Conservation (phyloP, 2,113 vertebrate species). For the Centropus unirufus region DNA sequence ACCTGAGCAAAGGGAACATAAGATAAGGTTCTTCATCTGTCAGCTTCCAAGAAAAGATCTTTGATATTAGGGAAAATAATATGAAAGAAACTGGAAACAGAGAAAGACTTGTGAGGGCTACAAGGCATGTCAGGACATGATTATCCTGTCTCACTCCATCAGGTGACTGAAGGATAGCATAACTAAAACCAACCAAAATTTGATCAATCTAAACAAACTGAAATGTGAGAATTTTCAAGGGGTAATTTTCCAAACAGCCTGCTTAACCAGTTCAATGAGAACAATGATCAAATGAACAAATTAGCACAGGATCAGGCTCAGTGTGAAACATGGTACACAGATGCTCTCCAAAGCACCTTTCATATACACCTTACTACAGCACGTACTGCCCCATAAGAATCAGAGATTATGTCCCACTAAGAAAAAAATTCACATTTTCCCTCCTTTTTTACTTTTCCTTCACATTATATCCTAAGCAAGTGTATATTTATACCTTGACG, state of each 20-base stretch:
- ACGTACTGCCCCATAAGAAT: too few species aligned
- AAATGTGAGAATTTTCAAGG: neutral
- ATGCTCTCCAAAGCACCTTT: neutral
- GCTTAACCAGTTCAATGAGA: neutral
- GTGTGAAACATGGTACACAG: fast-evolving
- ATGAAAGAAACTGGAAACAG: neutral
- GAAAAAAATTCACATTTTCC: neutral
- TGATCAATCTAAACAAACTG: neutral
- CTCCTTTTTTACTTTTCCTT: neutral
- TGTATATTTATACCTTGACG: neutral
- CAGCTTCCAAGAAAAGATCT: neutral
- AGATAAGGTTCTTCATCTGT: neutral
- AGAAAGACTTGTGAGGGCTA: neutral
- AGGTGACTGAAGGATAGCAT: neutral
- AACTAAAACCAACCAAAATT: neutral
- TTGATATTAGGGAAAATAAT: neutral
- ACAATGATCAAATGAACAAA: neutral
- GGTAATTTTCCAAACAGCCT: neutral
- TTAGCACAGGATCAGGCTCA: neutral
- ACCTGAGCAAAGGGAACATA: neutral
- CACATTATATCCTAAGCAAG: neutral
- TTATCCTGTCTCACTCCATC: neutral
- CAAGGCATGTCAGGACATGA: neutral
- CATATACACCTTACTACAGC: neutral
- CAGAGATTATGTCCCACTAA: neutral